Evolutionary conservation across 1,140 invertebrate genomes (phyloP), one percentile per base, ranked within the genome.

Genomic region (Tetramorium simillimum): DNA sequence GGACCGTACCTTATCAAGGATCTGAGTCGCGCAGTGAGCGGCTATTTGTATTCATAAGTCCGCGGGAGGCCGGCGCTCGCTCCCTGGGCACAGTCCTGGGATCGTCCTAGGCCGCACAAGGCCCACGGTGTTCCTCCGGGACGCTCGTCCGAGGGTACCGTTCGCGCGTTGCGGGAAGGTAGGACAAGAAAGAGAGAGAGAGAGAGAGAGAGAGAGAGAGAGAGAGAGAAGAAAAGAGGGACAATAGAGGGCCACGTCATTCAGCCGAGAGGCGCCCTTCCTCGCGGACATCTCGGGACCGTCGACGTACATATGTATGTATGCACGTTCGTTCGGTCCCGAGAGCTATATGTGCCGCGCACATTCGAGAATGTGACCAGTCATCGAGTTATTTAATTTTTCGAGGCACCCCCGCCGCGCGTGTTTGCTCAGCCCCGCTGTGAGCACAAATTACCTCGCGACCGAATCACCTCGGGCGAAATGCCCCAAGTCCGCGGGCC

Each of bases 361-460:
- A 84, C 88, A 86, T 85, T 73, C 88, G 94, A 94, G 96, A 96
- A 96, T 96, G 95, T 95, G 96, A 96, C 94, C 95, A 95, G 96
- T 96, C 96, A 96, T 96, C 95, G 95, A 94, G 95, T 95, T 96
- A 96, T 96, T 96, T 96, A 96, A 95, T 95, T 95, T 95, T 96
- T 95, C 94, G 92, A 94, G 89, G 94, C 94, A 94, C 93, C 94
- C 94, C 95, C 93, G 95, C 90, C 90, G 95, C 91, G 94, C 95
- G 93, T 96, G 96, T 96, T 96, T 96, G 96, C 95, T 96, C 96
- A 96, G 93, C 92, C 96, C 96, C 93, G 96, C 96, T 96, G 96
- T 94, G 96, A 96, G 95, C 96, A 96, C 96, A 96, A 96, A 96
- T 96, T 96, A 96, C 96, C 95, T 96, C 94, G 94, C 95, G 95